These are phyloP conservation scores for Dendronephthya gigantea DNA, from an alignment of 64 coral and sea anemone species.

Conservation along the genomic window DNA sequence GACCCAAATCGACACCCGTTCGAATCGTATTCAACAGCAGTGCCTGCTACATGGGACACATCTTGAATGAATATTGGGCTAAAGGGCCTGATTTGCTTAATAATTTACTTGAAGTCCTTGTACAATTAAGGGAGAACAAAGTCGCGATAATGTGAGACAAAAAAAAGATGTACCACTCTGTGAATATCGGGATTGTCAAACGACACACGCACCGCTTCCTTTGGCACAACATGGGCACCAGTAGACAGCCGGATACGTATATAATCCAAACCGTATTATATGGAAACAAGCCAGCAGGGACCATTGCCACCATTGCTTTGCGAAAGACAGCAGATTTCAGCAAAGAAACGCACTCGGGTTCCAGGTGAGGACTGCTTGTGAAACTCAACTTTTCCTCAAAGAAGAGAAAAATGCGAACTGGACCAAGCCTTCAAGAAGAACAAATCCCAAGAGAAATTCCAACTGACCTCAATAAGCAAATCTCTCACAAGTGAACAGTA, in stretches of 20 bases:
- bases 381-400: not conserved
- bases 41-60: not conserved
- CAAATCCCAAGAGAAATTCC: not conserved
- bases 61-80: not conserved
- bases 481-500: conserved; percentile 1
- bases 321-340: not conserved
- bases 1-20: not conserved
- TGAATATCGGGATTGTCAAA: not conserved
- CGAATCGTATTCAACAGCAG: not conserved
- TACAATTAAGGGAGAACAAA: not conserved
- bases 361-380: not conserved
- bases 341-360: not conserved
- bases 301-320: not conserved
- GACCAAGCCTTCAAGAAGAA: not conserved
- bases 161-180: not conserved
- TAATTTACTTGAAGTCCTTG: not conserved
- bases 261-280: not conserved
- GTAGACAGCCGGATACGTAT: not conserved
- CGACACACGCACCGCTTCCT: not conserved
- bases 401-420: not conserved
- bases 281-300: not conserved
- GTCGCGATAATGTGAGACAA: not conserved
- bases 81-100: not conserved
- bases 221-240: not conserved
- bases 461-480: not conserved